phyloP scores from a whole-genome alignment of 2,113 vertebrate species.

The Chauna torquata region DNA sequence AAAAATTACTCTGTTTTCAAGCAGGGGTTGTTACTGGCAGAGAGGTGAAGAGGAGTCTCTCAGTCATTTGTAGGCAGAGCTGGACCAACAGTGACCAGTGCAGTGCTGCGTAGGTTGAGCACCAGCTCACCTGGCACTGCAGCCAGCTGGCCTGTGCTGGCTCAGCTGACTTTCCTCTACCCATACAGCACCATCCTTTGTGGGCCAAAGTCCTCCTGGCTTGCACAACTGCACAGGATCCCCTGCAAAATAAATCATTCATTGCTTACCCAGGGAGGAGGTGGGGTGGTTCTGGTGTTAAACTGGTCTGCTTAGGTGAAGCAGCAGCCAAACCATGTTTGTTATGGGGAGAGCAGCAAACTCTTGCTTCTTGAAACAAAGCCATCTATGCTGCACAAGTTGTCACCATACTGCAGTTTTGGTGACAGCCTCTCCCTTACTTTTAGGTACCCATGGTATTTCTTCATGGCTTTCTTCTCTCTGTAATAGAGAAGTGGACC shows the following conservation, averaged over 20 bases:
- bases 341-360: background rate
- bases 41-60: background rate
- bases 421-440: background rate
- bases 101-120: fast-evolving
- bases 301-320: background rate
- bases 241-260: background rate
- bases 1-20: background rate
- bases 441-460: background rate
- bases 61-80: background rate
- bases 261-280: background rate
- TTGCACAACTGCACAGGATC: background rate
- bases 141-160: background rate
- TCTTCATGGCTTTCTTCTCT: background rate
- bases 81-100: background rate
- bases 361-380: background rate
- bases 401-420: background rate
- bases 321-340: background rate
- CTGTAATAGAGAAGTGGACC: background rate
- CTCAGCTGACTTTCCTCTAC: background rate
- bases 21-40: background rate
- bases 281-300: background rate
- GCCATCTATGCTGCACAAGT: fast-evolving
- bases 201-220: fast-evolving
- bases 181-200: fast-evolving
- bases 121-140: background rate